Percentiles rank a stretch among this genome's conserved stretches.
phyloP scores from a whole-genome alignment of 2,113 vertebrate genomes.

The Enhydra lutris region DNA sequence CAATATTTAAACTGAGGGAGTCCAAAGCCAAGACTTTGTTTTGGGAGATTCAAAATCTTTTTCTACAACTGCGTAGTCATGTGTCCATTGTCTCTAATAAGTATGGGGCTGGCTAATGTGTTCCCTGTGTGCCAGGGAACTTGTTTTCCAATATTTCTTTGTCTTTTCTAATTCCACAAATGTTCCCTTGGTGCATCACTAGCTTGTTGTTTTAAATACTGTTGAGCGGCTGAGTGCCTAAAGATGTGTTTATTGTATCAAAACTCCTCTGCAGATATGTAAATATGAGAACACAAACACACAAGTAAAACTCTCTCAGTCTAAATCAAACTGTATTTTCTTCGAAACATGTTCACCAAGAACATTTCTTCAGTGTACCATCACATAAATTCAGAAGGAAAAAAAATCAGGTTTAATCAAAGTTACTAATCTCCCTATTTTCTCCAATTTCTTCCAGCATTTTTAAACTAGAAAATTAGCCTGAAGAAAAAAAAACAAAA shows the following conservation, averaged over 20 bases:
- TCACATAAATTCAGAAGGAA: conserved; percentile 9
- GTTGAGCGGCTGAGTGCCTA: neutral
- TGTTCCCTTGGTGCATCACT: neutral
- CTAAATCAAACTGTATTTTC: conserved; percentile 28
- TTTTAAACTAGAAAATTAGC: neutral
- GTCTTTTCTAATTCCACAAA: conserved; percentile 12
- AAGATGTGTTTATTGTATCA: conserved; percentile 16
- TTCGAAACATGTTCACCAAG: conserved; percentile 18
- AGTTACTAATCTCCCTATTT: neutral
- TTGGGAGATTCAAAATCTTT: conserved; percentile 17
- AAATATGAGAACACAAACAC: neutral
- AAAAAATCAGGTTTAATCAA: neutral
- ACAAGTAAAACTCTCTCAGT: conserved; percentile 13
- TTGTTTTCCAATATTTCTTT: conserved; percentile 3
- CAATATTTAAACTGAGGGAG: conserved; percentile 62
- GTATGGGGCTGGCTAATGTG: neutral
- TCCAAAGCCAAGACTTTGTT: conserved; percentile 38
- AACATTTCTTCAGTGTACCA: neutral
- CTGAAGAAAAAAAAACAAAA: neutral
- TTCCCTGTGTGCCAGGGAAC: neutral
- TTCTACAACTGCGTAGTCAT: neutral
- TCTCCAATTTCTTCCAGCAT: neutral
- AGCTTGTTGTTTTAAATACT: neutral
- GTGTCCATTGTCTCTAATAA: conserved; percentile 20
- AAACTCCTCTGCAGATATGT: neutral